Conservation (phyloP, 2,888 invertebrate genomes). For the Euphydryas editha region DNA sequence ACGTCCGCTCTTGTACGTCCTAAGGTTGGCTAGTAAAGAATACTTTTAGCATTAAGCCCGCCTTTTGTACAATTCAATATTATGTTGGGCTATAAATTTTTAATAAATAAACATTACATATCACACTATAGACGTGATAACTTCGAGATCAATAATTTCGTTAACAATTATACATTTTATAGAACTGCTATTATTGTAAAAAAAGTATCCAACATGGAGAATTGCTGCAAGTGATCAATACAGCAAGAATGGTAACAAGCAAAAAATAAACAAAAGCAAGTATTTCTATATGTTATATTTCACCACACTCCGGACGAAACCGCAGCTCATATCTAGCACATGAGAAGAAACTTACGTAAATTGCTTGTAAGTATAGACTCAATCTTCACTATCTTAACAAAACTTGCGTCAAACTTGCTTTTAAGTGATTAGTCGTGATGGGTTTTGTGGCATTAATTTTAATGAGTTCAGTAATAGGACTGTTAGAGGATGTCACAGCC, state of each 20-base stretch:
- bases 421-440: constrained; percentile 13
- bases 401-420: constrained; percentile 15
- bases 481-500: constrained; percentile 29
- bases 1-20: too few species aligned
- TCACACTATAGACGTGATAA: too few species aligned
- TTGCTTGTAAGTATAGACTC: background rate
- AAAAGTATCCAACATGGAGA: too few species aligned
- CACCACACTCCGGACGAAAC: background rate
- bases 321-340: background rate
- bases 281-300: background rate
- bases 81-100: too few species aligned
- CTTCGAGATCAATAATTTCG: background rate
- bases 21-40: too few species aligned
- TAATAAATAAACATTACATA: too few species aligned
- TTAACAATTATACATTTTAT: background rate
- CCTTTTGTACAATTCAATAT: too few species aligned
- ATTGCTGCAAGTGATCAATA: too few species aligned
- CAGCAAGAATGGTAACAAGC: background rate
- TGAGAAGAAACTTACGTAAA: background rate
- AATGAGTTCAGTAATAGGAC: constrained; percentile 26
- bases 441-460: constrained; percentile 27
- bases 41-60: too few species aligned
- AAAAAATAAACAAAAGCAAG: background rate
- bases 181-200: background rate
- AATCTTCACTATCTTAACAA: background rate